These are phyloP conservation scores for Oxygymnocypris stewartii DNA, from an alignment of 2,113 vertebrate genomes.

Conservation along the genomic window DNA sequence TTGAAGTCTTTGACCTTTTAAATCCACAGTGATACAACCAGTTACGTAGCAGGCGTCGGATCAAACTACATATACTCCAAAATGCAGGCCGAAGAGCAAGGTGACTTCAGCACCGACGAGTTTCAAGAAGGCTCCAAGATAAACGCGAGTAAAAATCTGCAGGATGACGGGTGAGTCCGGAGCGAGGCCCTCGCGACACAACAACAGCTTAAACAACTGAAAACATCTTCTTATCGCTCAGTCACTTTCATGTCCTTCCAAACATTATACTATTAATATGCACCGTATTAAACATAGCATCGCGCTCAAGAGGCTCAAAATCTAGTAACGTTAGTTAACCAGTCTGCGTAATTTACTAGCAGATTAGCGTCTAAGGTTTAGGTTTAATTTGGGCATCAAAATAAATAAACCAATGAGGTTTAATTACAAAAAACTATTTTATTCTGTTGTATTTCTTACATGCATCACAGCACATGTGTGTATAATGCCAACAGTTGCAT, in stretches of 20 bases:
- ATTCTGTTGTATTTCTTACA: background rate
- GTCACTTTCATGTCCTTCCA: background rate
- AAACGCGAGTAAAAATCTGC: conserved; percentile 86
- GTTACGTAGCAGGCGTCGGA: background rate
- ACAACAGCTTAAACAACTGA: too few relatives aligned
- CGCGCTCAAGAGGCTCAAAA: background rate
- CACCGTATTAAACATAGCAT: background rate
- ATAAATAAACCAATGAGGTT: background rate
- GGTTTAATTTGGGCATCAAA: background rate
- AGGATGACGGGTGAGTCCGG: conserved; percentile 81
- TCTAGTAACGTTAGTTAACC: background rate
- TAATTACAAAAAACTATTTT: too few relatives aligned
- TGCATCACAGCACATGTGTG: background rate
- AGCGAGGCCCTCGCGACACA: background rate
- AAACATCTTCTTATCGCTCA: too few relatives aligned
- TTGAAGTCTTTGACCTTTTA: conserved; percentile 38
- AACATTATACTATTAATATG: background rate
- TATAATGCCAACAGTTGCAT: background rate
- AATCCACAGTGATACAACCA: background rate
- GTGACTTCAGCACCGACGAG: conserved; percentile 73
- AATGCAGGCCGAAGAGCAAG: conserved; percentile 62
- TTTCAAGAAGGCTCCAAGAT: conserved; percentile 87
- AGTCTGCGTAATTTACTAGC: background rate
- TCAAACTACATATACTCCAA: background rate
- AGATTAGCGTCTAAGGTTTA: background rate